Base-by-base conservation (phyloP, 1,140 invertebrate genomes). In the Paracyclopina nana region DNA sequence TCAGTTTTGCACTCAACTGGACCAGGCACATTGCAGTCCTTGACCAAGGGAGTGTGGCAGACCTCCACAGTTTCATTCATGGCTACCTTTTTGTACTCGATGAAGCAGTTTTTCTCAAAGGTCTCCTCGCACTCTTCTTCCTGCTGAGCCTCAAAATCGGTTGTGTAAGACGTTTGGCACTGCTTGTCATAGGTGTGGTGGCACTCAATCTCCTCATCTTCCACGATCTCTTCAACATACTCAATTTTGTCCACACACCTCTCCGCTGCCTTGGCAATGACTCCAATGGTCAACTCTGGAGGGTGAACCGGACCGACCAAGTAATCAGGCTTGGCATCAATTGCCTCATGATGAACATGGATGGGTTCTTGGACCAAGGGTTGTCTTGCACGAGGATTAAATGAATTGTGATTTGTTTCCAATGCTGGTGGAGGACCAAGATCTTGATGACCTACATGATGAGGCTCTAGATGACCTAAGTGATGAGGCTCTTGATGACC, bases 41-140 rank as follows among this genome's bases (percentile, higher is more conserved):
- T 50, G 5, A 50, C 30, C 14, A 50, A 1, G 4, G 48, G 48
- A n/a, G 28, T 50, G 16, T 30, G 48, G 30, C 48, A 50, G 30
- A 50, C 14, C 45, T 48, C 25, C 5, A 48, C 45, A 29, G 24
- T 48, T 30, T 48, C 45, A 20, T 48, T 48, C 4, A 28, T 12
- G 22, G 45, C 45, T n/a, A 49, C 28, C 46, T 49, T 49, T 29
- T 49, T 31, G n/a, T 50, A 50, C 16, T 27, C 49, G 22, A 50
- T 50, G 24, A 34, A 50, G 30, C 49, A 50, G 12, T 14, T 30
- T 27, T 48, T 48, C 12, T 26, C 29, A 20, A 26, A 44, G 42
- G 16, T 44, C 42, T 44, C 42, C 28, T 49, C 46, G 14, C 46
- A 49, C 24, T 49, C 46, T 22, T 49, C 46, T 31, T 49, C 46